Conservation (phyloP, 2,113 vertebrate species). For the Falcunculus frontatus region DNA sequence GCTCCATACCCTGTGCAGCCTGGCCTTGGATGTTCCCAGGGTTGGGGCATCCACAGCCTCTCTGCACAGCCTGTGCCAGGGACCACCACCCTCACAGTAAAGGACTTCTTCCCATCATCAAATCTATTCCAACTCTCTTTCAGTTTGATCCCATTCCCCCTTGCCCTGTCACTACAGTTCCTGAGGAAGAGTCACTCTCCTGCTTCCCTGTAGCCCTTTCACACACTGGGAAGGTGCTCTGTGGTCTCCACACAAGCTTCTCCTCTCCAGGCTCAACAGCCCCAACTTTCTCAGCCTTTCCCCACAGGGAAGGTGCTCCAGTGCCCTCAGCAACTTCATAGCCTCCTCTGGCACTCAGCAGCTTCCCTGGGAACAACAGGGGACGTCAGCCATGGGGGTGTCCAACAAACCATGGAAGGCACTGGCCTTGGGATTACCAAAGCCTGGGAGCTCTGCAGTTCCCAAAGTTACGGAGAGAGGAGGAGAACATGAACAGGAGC, state of each 20-base stretch:
- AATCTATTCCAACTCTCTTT: too few species aligned
- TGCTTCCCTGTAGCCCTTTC: accelerated
- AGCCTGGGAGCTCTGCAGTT: too few species aligned
- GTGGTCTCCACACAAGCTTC: not conserved
- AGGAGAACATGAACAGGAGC: too few species aligned
- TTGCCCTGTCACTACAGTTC: not conserved
- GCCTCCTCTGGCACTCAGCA: not conserved
- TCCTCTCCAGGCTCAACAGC: not conserved
- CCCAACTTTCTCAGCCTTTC: not conserved
- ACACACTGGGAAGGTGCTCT: accelerated
- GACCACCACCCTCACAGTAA: accelerated
- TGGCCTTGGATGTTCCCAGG: not conserved
- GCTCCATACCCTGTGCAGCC: too few species aligned
- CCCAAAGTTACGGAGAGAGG: too few species aligned
- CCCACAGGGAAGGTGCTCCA: not conserved
- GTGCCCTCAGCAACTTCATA: too few species aligned
- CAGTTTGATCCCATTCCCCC: not conserved
- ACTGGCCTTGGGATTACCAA: too few species aligned
- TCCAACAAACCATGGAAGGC: too few species aligned
- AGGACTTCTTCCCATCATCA: not conserved
- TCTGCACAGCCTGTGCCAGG: not conserved
- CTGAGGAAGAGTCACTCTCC: not conserved
- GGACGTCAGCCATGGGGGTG: too few species aligned
- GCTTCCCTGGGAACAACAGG: too few species aligned
- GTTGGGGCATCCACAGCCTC: not conserved